A percentile compares a stretch with the other conserved stretches of the same genome.
Evolutionary conservation across 2,113 vertebrate genomes (phyloP).

Genomic region (Atrichornis clamosus): DNA sequence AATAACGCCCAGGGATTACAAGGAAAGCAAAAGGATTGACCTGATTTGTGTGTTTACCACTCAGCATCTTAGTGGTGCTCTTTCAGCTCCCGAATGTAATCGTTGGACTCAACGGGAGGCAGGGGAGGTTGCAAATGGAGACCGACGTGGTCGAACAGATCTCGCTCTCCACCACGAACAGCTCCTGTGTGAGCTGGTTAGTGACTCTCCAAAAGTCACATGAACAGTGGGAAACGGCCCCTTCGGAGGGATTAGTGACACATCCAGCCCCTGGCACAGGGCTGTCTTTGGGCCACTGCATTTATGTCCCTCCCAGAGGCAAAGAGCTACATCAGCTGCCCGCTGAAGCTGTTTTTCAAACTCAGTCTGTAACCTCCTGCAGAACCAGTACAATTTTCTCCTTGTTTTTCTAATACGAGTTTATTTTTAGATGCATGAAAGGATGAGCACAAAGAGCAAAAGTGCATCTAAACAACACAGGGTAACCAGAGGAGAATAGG

Average conservation of each 20-base stretch:
- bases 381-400: not conserved
- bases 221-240: not conserved
- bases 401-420: not conserved
- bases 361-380: not conserved
- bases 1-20: constrained; percentile 54
- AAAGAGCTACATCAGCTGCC: not conserved
- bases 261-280: not conserved
- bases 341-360: not conserved
- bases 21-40: constrained; percentile 65
- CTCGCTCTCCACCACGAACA: not conserved
- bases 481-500: not conserved
- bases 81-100: not conserved
- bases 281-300: not conserved
- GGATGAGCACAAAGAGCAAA: not conserved
- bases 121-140: not conserved
- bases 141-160: rapidly evolving
- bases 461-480: not conserved
- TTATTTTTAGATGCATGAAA: not conserved
- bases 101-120: not conserved
- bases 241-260: not conserved
- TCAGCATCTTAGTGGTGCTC: constrained; percentile 1
- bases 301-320: not conserved
- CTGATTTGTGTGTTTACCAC: constrained; percentile 68
- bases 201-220: not conserved
- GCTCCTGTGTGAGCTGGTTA: not conserved